phyloP scores from a whole-genome alignment of 2,113 vertebrate genomes.

The Chloropsis cyanopogon region DNA sequence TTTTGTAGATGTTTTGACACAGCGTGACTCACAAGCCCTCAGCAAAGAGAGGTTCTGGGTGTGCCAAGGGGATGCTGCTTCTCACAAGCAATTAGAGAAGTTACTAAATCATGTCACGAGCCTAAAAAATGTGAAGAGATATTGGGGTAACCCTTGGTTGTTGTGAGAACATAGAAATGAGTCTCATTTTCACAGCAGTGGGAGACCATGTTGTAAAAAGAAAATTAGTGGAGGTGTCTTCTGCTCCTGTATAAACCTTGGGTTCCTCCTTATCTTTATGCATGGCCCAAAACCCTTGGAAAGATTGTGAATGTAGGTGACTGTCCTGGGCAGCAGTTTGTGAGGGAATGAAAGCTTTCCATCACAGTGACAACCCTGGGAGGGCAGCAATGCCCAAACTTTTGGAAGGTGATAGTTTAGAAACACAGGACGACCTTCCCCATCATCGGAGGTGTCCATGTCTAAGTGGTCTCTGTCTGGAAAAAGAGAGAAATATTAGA shows the following conservation, averaged over 20 bases:
- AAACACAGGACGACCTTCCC: accelerated
- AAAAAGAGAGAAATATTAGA: neutral
- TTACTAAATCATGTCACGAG: neutral
- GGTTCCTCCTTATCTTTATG: neutral
- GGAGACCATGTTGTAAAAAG: neutral
- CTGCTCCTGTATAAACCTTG: neutral
- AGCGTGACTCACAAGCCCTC: neutral
- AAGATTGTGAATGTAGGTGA: neutral
- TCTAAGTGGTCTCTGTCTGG: neutral
- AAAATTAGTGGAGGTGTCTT: neutral
- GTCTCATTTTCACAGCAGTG: neutral
- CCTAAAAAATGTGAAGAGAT: neutral
- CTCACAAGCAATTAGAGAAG: neutral
- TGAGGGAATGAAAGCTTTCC: neutral
- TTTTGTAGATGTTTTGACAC: neutral
- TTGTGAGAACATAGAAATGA: neutral
- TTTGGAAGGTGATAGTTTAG: neutral
- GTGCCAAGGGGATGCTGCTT: neutral
- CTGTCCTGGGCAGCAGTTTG: neutral
- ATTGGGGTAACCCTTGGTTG: neutral
- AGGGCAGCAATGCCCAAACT: neutral
- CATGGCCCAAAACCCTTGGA: neutral
- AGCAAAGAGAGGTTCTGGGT: neutral
- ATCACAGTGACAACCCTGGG: accelerated
- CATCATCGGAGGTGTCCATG: accelerated